These are phyloP conservation scores for Caenorhabditis elegans DNA, from an alignment of 1,140 invertebrate species.

Conservation along the genomic window WBcel235 BX284605.5:12986501-12987000, in stretches of 20 bases:
- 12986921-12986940: neutral
- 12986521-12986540: no score
- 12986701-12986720: no score
- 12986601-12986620: no score
- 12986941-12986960: slow-evolving; percentile 2
- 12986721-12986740: no score
- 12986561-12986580: no score
- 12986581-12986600: no score
- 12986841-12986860: slow-evolving; percentile 19
- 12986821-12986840: slow-evolving; percentile 20
- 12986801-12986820: neutral
- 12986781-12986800: slow-evolving; percentile 10
- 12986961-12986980: neutral
- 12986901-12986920: neutral
- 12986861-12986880: slow-evolving; percentile 18
- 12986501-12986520: no score
- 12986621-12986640: no score
- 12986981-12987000: neutral
- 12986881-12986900: neutral
- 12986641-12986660: no score
- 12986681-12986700: no score
- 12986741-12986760: neutral
- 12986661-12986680: no score
- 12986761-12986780: neutral
- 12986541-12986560: no score